phyloP scores from a whole-genome alignment of 2,797 vertebrate species.

The Anguilla megastoma region DNA sequence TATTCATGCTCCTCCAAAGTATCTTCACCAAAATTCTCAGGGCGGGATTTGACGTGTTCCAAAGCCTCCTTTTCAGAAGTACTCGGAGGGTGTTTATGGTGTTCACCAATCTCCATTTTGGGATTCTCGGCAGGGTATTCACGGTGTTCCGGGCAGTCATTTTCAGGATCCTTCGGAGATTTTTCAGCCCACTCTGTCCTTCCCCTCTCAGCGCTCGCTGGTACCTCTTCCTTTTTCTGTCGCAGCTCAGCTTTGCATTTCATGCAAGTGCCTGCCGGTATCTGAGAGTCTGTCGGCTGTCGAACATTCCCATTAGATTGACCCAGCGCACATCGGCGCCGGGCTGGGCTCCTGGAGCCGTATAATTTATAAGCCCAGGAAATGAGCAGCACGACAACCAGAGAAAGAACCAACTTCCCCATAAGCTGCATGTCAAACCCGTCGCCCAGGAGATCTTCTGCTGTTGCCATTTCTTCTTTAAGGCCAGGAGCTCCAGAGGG shows the following conservation, averaged over 20 bases:
- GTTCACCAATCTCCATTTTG: neutral
- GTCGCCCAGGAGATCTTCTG: conserved; percentile 63
- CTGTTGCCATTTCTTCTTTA: conserved; percentile 65
- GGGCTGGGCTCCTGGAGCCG: conserved; percentile 64
- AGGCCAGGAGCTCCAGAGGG: conserved; percentile 32
- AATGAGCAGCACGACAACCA: conserved; percentile 77
- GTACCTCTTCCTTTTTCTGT: conserved; percentile 22
- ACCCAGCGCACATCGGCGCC: neutral
- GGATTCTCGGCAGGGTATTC: neutral
- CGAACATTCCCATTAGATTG: fast-evolving
- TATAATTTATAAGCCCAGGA: conserved; percentile 81
- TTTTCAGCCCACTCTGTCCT: neutral
- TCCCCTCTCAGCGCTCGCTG: neutral
- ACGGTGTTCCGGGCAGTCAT: neutral
- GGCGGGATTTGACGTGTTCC: neutral
- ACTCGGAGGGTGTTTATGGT: neutral
- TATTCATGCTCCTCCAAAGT: neutral
- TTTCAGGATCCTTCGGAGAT: neutral
- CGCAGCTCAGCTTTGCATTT: conserved; percentile 47
- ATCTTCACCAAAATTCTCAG: neutral
- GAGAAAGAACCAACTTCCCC: conserved; percentile 80
- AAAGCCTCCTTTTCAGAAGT: conserved; percentile 29
- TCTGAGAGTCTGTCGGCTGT: fast-evolving
- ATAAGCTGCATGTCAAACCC: conserved; percentile 84
- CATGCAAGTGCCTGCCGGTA: conserved; percentile 38